phyloP scores from a whole-genome alignment of 2,888 invertebrate species.

The Sericinus montela region DNA sequence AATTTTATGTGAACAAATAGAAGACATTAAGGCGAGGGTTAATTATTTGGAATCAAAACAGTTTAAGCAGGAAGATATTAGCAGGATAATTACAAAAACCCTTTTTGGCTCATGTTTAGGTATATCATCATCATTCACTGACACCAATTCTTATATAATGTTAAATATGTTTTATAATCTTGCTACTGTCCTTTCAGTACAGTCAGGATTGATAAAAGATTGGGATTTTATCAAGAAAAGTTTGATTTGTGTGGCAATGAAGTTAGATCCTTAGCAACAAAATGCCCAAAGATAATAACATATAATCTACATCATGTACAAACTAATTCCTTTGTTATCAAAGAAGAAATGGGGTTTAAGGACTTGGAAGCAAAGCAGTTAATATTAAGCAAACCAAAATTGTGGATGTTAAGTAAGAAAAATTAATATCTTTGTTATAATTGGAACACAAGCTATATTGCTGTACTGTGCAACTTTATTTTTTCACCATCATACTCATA shows the following conservation, averaged over 20 bases:
- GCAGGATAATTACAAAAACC: constrained; percentile 85
- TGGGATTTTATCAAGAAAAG: constrained; percentile 91
- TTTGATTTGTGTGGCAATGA: constrained; percentile 87
- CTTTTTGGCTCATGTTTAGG: constrained; percentile 87
- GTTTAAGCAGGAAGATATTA: constrained; percentile 83
- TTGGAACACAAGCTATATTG: too few species aligned
- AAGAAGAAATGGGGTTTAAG: constrained; percentile 94
- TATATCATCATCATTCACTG: constrained; percentile 34
- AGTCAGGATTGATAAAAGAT: constrained; percentile 85
- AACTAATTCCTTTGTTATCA: constrained; percentile 84
- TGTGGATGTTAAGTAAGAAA: constrained; percentile 87
- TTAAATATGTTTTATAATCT: neutral
- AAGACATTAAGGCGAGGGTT: constrained; percentile 86
- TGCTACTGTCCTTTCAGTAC: constrained; percentile 75
- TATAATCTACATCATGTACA: constrained; percentile 81
- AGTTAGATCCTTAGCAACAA: constrained; percentile 82
- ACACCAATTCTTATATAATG: neutral
- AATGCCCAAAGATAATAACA: constrained; percentile 86
- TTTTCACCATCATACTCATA: too few species aligned
- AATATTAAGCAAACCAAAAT: constrained; percentile 83
- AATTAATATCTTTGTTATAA: too few species aligned
- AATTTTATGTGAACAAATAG: constrained; percentile 86
- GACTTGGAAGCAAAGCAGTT: constrained; percentile 82
- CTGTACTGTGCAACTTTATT: too few species aligned
- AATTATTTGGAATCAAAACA: constrained; percentile 91